Evolutionary conservation across 2,113 vertebrate genomes (phyloP).

Genomic region (Seriola rivoliana): DNA sequence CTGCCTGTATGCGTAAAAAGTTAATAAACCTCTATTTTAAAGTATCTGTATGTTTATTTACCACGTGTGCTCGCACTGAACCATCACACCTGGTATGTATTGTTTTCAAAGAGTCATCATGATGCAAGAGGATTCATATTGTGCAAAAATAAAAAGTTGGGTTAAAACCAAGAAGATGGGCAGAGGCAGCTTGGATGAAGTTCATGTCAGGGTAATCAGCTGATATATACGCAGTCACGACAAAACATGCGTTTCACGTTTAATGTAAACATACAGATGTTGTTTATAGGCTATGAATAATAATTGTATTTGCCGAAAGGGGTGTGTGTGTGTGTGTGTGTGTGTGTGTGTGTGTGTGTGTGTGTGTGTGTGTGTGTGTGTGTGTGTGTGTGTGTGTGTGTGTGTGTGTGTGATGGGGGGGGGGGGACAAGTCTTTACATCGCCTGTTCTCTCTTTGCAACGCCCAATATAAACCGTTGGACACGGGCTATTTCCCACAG

Average conservation of each 20-base stretch:
- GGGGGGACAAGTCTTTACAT: constrained; percentile 11
- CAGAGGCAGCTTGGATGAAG: background rate
- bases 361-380: no score
- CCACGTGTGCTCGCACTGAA: no score
- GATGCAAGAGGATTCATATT: background rate
- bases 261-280: constrained; percentile 34
- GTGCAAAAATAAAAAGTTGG: background rate
- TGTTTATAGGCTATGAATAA: constrained; percentile 57
- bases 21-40: background rate
- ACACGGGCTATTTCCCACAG: constrained; percentile 63
- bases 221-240: constrained; percentile 9
- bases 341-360: no score
- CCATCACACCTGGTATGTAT: no score
- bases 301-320: constrained; percentile 24
- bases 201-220: background rate
- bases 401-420: no score
- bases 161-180: background rate
- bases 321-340: no score
- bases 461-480: constrained; percentile 58
- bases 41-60: background rate
- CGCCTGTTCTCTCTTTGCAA: constrained; percentile 35
- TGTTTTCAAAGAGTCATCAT: background rate
- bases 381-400: no score
- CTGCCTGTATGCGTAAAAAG: background rate
- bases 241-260: constrained; percentile 3